phyloP scores from a whole-genome alignment of 2,113 vertebrate genomes.

The Anser brachyrhynchus region DNA sequence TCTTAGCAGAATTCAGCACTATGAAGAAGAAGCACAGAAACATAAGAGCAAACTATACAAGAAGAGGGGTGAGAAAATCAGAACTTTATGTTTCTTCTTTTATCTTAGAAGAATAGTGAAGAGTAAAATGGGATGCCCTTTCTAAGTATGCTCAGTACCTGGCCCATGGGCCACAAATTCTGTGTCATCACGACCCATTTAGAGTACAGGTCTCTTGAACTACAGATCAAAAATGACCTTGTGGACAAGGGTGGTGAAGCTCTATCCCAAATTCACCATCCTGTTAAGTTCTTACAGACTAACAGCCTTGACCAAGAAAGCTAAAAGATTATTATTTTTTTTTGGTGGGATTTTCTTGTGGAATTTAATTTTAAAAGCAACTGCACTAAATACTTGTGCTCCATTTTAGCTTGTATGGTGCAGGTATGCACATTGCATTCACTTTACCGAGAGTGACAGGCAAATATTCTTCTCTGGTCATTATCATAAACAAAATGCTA shows the following conservation, averaged over 20 bases:
- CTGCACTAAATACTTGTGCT: not conserved
- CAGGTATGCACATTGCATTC: not conserved
- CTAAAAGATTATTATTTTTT: not conserved
- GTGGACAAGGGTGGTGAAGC: accelerated
- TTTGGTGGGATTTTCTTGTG: not conserved
- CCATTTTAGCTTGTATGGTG: not conserved
- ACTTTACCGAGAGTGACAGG: not conserved
- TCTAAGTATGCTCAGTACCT: not conserved
- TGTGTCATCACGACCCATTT: not conserved
- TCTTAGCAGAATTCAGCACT: not conserved
- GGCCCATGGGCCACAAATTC: not conserved
- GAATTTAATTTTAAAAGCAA: not conserved
- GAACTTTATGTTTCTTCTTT: not conserved
- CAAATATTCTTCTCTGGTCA: not conserved
- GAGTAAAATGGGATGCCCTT: not conserved
- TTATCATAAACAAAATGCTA: not conserved
- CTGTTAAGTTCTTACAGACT: not conserved
- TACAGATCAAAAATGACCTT: not conserved
- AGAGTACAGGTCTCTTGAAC: not conserved
- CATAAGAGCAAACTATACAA: not conserved
- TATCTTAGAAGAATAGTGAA: not conserved
- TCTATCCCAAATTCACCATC: not conserved
- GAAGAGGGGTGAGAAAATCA: not conserved
- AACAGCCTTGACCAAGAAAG: not conserved
- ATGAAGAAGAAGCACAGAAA: not conserved